These are phyloP conservation scores for Acrocephalus kingi DNA, from an alignment of 2,113 vertebrate genomes.

Conservation along the genomic window DNA sequence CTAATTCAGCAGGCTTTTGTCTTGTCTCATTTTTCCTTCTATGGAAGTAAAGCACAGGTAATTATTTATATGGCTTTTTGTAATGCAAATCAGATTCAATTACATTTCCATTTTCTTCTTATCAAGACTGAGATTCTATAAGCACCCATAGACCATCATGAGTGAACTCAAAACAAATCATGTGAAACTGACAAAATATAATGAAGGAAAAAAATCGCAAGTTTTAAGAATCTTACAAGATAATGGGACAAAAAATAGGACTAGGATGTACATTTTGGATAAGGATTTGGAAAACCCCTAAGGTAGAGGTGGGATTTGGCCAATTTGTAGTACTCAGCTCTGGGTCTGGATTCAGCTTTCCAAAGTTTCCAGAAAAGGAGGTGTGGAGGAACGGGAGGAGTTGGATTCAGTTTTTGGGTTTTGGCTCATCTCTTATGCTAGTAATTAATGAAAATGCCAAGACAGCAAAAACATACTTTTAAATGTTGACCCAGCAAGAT, in stretches of 20 bases:
- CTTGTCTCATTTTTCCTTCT: not conserved
- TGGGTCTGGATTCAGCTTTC: slow-evolving; percentile 16
- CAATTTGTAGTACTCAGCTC: not conserved
- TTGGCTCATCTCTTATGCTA: not conserved
- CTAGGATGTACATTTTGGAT: not conserved
- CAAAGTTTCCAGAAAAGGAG: slow-evolving; percentile 1
- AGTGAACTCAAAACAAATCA: not conserved
- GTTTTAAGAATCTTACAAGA: not conserved
- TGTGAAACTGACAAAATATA: not conserved
- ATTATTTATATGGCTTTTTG: not conserved
- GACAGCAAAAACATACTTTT: not conserved
- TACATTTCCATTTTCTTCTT: not conserved
- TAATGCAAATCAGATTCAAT: not conserved
- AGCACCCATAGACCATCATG: not conserved
- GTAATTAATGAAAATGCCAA: slow-evolving; percentile 31
- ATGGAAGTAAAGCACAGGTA: not conserved
- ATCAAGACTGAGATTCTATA: not conserved
- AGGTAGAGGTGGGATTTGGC: not conserved
- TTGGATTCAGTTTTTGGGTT: not conserved
- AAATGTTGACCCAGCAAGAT: not conserved
- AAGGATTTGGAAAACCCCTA: slow-evolving; percentile 8
- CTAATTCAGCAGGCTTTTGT: not conserved
- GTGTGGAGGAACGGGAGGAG: not conserved
- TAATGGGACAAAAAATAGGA: not conserved
- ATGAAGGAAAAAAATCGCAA: not conserved